Percentiles rank a stretch among this genome's conserved stretches.
phyloP scores from a whole-genome alignment of 2,113 vertebrate genomes.

The Dicrurus megarhynchus region DNA sequence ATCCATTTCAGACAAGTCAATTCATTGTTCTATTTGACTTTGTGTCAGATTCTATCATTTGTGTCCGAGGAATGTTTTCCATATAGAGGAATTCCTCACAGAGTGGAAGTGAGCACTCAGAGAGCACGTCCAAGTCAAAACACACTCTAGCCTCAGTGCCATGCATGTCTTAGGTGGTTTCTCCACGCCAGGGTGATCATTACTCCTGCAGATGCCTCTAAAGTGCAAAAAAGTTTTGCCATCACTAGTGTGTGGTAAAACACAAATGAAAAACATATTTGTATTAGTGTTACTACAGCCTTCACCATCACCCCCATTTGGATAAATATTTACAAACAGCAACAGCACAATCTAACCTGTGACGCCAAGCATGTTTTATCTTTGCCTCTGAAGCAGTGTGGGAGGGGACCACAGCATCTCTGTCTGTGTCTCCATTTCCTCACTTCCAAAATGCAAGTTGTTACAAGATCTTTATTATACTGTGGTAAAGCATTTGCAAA shows the following conservation, averaged over 20 bases:
- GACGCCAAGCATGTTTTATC: accelerated
- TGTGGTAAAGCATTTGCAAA: background rate
- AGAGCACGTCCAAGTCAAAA: background rate
- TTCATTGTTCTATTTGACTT: background rate
- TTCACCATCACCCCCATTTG: background rate
- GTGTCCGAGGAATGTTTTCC: background rate
- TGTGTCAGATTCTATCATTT: background rate
- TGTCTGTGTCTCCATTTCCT: background rate
- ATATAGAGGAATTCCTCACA: background rate
- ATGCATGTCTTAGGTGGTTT: background rate
- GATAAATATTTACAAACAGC: background rate
- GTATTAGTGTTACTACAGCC: background rate
- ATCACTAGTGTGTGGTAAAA: background rate
- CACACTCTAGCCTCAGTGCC: background rate
- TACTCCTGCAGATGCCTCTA: background rate
- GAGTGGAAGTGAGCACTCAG: background rate
- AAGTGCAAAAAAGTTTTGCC: background rate
- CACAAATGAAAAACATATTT: background rate
- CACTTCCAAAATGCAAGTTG: background rate
- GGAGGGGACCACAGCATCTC: background rate
- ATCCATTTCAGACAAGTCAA: background rate
- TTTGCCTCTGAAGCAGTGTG: background rate
- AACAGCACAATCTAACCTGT: background rate
- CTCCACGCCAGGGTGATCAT: accelerated
- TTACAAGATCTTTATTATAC: background rate